Conservation (phyloP, 1,140 invertebrate species). For the Sycobia sp. region DNA sequence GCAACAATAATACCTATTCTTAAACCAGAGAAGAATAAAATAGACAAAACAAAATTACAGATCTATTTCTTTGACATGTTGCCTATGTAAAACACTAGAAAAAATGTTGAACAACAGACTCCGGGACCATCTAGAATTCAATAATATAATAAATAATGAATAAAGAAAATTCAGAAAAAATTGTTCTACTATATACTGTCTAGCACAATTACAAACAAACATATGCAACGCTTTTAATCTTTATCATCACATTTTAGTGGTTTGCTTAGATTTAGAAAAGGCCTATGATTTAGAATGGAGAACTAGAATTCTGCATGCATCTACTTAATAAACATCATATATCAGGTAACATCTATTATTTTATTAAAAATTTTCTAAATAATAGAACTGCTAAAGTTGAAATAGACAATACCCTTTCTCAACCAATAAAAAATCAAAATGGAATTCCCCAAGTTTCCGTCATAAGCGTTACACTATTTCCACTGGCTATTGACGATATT, state of each 20-base stretch:
- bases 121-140: slow-evolving; percentile 21
- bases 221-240: slow-evolving; percentile 33
- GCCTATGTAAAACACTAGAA: slow-evolving; percentile 48
- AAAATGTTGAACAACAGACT: slow-evolving; percentile 39
- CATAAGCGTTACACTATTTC: too few species aligned
- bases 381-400: too few species aligned
- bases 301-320: slow-evolving; percentile 14
- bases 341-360: too few species aligned
- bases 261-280: too few species aligned
- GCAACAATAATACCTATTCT: slow-evolving; percentile 39
- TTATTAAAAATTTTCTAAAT: slow-evolving; percentile 33
- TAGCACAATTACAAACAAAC: slow-evolving; percentile 30
- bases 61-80: too few species aligned
- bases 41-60: slow-evolving; percentile 14
- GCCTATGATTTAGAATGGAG: slow-evolving; percentile 34
- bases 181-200: slow-evolving; percentile 36
- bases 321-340: slow-evolving; percentile 22
- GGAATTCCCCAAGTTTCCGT: too few species aligned
- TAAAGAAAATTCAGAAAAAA: too few species aligned
- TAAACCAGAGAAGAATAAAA: slow-evolving; percentile 38
- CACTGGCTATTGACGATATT: too few species aligned
- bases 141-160: too few species aligned
- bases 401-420: too few species aligned
- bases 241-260: slow-evolving; percentile 31
- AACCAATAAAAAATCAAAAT: too few species aligned